These are phyloP conservation scores for Amblyjoppa fuscipennis DNA, from an alignment of 2,888 invertebrate genomes.

Conservation along the genomic window DNA sequence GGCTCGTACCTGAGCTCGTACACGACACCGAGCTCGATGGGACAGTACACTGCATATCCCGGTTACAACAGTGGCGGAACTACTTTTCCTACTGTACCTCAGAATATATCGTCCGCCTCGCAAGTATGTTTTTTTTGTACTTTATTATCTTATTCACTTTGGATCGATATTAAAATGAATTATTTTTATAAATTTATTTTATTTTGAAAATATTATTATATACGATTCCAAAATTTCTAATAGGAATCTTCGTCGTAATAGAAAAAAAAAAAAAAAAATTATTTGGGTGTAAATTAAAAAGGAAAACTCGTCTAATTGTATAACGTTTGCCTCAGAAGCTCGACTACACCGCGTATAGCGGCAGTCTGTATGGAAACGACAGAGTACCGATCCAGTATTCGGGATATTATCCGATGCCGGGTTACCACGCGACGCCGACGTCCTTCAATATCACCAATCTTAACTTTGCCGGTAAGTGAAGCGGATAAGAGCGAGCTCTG, in stretches of 20 bases:
- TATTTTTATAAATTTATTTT: not conserved
- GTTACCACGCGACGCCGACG: conserved; percentile 82
- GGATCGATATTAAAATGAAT: not conserved
- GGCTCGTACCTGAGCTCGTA: conserved; percentile 83
- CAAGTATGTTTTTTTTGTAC: conserved; percentile 75
- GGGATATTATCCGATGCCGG: conserved; percentile 83
- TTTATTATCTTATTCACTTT: not conserved
- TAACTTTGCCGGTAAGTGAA: conserved; percentile 79
- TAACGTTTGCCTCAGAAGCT: conserved; percentile 76
- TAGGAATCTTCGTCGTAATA: not conserved
- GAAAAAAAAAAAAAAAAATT: not conserved
- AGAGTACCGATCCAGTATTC: conserved; percentile 84
- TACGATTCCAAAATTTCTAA: too few relatives aligned
- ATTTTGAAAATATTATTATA: too few relatives aligned
- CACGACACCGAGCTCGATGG: conserved; percentile 81
- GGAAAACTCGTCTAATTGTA: not conserved
- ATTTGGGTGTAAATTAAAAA: not conserved
- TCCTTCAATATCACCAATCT: conserved; percentile 83
- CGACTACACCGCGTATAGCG: conserved; percentile 82
- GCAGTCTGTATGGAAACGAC: conserved; percentile 82
- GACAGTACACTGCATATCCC: conserved; percentile 82
- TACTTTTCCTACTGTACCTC: conserved; percentile 81
- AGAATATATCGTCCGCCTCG: conserved; percentile 83
- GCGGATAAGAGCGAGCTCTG: not conserved
- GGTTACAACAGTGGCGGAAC: conserved; percentile 82